Evolutionary conservation across 2,797 vertebrate species (phyloP).

Genomic region (Nyctibius grandis): DNA sequence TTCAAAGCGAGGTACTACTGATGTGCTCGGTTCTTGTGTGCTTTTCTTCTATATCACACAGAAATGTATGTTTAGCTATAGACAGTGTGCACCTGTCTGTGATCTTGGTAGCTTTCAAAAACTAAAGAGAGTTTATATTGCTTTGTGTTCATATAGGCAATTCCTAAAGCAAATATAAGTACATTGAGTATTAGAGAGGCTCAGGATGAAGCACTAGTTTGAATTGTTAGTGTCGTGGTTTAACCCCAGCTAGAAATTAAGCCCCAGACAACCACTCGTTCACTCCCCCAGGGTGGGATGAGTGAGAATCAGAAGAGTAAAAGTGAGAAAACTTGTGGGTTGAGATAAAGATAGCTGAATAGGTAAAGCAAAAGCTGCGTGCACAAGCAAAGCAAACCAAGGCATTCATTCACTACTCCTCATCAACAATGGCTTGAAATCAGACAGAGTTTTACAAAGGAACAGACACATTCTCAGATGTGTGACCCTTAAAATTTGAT

Average conservation of each 20-base stretch:
- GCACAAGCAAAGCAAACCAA: too few species aligned
- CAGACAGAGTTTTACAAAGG: not conserved
- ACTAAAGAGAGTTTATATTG: not conserved
- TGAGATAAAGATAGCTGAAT: too few species aligned
- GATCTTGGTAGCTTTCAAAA: not conserved
- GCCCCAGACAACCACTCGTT: too few species aligned
- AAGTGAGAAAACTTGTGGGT: too few species aligned
- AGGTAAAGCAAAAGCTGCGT: too few species aligned
- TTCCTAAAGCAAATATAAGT: not conserved
- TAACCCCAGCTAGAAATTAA: too few species aligned
- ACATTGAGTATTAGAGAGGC: not conserved
- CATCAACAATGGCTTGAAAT: not conserved
- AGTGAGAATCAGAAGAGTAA: too few species aligned
- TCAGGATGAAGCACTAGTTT: not conserved
- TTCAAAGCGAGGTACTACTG: accelerated
- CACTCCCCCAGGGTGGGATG: too few species aligned
- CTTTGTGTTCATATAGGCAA: not conserved
- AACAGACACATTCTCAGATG: not conserved
- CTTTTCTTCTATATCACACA: not conserved
- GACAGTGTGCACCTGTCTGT: not conserved
- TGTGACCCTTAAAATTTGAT: not conserved
- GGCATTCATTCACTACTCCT: too few species aligned
- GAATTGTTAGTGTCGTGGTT: too few species aligned
- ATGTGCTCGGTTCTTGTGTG: not conserved
- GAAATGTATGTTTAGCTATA: not conserved